Percentiles rank a stretch among this genome's conserved stretches.
These are phyloP conservation scores for Caenorhabditis angaria DNA, from an alignment of 2,888 invertebrate genomes.

Conservation along the genomic window DNA sequence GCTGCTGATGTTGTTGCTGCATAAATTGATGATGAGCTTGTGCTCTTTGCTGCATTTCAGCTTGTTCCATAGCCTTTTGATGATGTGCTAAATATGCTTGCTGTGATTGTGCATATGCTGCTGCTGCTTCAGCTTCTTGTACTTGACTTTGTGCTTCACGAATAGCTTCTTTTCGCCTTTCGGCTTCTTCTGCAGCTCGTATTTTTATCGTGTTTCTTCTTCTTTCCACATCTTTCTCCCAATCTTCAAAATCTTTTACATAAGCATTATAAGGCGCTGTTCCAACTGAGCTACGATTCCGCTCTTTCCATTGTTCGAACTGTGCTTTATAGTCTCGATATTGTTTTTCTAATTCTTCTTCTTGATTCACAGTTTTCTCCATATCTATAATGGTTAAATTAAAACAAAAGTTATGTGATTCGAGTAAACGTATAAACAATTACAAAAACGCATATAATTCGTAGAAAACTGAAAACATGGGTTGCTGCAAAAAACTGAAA, in stretches of 20 bases:
- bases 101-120: constrained; percentile 49
- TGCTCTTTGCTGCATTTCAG: constrained; percentile 32
- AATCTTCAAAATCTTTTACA: constrained; percentile 67
- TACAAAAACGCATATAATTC: neutral
- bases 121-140: constrained; percentile 47
- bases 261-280: constrained; percentile 69
- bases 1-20: constrained; percentile 13
- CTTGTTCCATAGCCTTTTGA: constrained; percentile 51
- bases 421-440: neutral
- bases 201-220: constrained; percentile 53
- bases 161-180: constrained; percentile 19
- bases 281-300: constrained; percentile 65
- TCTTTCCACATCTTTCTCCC: constrained; percentile 70
- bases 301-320: constrained; percentile 70
- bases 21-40: constrained; percentile 27
- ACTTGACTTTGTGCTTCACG: constrained; percentile 18
- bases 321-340: constrained; percentile 68
- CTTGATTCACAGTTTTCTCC: constrained; percentile 30
- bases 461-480: neutral
- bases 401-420: neutral
- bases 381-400: neutral
- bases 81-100: constrained; percentile 64
- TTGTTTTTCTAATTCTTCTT: constrained; percentile 69
- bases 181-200: neutral
- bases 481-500: neutral